phyloP scores from a whole-genome alignment of 2,797 vertebrate genomes.

The Todus mexicanus region DNA sequence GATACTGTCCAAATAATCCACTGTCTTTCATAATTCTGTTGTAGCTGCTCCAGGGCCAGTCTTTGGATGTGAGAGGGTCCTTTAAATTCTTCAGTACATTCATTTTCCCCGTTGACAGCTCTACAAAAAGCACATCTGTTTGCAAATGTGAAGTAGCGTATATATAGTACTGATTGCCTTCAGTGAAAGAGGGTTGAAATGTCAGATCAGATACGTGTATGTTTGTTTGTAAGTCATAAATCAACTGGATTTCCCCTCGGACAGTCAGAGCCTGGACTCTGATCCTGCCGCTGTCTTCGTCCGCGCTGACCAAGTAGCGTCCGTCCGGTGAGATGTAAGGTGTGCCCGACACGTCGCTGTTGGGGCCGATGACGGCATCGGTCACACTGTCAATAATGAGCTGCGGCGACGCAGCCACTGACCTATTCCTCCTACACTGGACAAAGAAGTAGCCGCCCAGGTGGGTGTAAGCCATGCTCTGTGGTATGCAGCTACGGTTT shows the following conservation, averaged over 20 bases:
- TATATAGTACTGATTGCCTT: conserved; percentile 84
- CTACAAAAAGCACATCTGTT: conserved; percentile 85
- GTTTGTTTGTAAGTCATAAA: conserved; percentile 72
- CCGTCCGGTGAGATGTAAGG: conserved; percentile 87
- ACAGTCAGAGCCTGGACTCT: conserved; percentile 84
- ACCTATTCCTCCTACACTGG: conserved; percentile 76
- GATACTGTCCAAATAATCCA: conserved; percentile 92
- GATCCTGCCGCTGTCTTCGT: conserved; percentile 72
- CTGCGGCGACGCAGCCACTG: conserved; percentile 51
- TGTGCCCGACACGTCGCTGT: conserved; percentile 75
- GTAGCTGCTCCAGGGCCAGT: conserved; percentile 85
- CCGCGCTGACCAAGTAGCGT: conserved; percentile 83
- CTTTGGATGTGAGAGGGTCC: conserved; percentile 77
- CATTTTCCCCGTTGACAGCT: conserved; percentile 83
- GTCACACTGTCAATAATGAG: conserved; percentile 91
- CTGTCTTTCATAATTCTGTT: conserved; percentile 87
- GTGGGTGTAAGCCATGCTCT: conserved; percentile 91
- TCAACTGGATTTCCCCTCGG: conserved; percentile 80
- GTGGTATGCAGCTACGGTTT: conserved; percentile 81
- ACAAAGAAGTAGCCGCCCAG: conserved; percentile 91
- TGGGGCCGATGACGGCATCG: conserved; percentile 83
- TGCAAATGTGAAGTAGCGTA: conserved; percentile 82
- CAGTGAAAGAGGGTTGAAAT: conserved; percentile 89
- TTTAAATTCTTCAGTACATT: conserved; percentile 83
- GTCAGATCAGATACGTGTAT: conserved; percentile 82